Percentiles rank a stretch among this genome's conserved stretches.
Evolutionary conservation across 2,888 invertebrate genomes (phyloP).

Genomic region (Pinctada fucata): DNA sequence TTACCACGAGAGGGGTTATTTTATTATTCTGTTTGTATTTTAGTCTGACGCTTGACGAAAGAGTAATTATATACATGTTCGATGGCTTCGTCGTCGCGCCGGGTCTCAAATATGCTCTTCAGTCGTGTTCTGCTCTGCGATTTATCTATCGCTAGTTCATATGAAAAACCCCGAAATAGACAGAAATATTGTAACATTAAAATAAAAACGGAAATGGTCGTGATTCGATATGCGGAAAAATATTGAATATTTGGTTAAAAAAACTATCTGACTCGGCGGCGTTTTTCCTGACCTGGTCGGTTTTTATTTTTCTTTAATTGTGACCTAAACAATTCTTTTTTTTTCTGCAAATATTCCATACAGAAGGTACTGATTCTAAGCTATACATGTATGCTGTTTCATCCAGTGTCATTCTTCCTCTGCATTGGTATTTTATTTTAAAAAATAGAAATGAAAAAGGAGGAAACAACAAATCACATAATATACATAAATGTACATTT

Average conservation of each 20-base stretch:
- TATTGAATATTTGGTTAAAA: neutral
- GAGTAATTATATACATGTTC: neutral
- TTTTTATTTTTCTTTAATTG: too few species aligned
- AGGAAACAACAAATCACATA: too few species aligned
- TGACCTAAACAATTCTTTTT: neutral
- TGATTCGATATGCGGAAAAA: neutral
- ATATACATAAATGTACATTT: too few species aligned
- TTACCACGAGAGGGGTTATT: neutral
- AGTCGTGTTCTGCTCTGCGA: neutral
- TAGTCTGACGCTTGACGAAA: neutral
- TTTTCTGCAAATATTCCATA: too few species aligned
- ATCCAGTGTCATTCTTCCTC: too few species aligned
- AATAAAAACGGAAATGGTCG: neutral
- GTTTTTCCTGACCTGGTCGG: neutral
- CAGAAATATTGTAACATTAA: neutral
- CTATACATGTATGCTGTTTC: too few species aligned
- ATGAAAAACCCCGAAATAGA: neutral
- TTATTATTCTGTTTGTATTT: neutral
- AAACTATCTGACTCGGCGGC: neutral
- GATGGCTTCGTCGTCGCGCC: neutral
- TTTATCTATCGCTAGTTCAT: neutral
- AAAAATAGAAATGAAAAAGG: too few species aligned
- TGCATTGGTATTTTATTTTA: too few species aligned
- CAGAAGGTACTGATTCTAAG: too few species aligned
- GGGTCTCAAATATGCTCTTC: neutral